phyloP scores from a whole-genome alignment of 2,888 invertebrate genomes.

The Lasioglossum malachurum region DNA sequence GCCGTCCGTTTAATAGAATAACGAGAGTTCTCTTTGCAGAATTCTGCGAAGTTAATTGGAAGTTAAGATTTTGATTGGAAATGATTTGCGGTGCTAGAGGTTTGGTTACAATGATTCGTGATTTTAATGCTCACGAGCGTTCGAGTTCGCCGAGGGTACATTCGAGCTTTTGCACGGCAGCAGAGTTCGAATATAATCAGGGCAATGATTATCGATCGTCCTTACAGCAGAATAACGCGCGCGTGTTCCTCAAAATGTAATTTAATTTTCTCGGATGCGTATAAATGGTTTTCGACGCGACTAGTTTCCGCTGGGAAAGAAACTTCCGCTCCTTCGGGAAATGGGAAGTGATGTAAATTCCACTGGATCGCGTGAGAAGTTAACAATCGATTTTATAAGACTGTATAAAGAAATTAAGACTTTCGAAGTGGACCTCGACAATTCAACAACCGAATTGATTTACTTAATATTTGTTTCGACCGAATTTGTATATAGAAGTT shows the following conservation, averaged over 20 bases:
- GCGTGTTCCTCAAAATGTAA: constrained; percentile 4
- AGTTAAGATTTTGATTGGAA: background rate
- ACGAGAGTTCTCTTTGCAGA: background rate
- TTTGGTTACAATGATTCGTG: background rate
- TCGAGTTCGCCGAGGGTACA: background rate
- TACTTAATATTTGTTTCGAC: background rate
- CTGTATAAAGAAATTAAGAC: background rate
- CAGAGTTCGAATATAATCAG: constrained; percentile 29
- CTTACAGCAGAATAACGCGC: background rate
- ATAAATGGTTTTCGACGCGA: background rate
- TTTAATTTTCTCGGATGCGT: background rate
- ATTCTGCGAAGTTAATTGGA: background rate
- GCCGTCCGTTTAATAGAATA: background rate
- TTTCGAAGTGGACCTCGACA: background rate
- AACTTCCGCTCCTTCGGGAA: background rate
- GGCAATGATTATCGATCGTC: constrained; percentile 43
- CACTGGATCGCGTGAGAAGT: background rate
- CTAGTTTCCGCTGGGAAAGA: background rate
- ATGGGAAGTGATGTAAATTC: background rate
- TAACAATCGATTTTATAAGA: background rate
- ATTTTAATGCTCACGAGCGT: background rate
- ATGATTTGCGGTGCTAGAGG: background rate
- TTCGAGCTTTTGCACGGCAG: too few species aligned
- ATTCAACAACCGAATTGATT: background rate
- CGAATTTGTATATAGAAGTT: background rate